Evolutionary conservation across 2,888 invertebrate genomes (phyloP), one percentile per base, ranked within the genome.

Genomic region (Byasa hedistus): DNA sequence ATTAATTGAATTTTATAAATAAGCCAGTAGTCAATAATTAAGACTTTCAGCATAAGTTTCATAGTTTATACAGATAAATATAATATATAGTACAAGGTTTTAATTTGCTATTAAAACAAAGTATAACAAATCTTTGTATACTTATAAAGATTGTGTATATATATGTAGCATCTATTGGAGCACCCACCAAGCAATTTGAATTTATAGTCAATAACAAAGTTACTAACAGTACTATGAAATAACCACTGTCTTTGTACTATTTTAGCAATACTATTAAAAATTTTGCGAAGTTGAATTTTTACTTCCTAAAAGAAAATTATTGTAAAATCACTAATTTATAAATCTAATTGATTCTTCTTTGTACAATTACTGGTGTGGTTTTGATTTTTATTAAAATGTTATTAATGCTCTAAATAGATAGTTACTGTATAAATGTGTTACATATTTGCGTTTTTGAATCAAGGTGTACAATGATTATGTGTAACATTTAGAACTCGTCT

Each of bases 201-300:
- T 32, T 32, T 8, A 57, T n/a, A 32, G 21, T 22, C 21, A 52
- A 4, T 52, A 52, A 52, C 21, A 52, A 21, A 52, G 52, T 52
- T 58, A 56, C 32, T 15, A 57, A 68, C 23, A 44, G 32, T 32
- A 32, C 32, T 32, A 32, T 32, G 54, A 59, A 24, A 44, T 51
- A 48, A 44, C 2, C 15, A 17, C 10, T n/a, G 19, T 32, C 32
- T 32, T 32, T 32, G 32, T 32, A 32, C 7, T 32, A 32, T 8
- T 27, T 27, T 32, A 32, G 32, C 32, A 32, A 32, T 32, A 32
- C 32, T 32, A 10, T 32, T 32, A 32, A 8, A 32, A 32, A 32
- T 32, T 32, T 32, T 32, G 8, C 10, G 8, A 32, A 32, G 8
- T 32, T 8, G 8, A 32, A 32, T 10, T 32, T 32, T 10, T 32